These are phyloP conservation scores for Diploscapter pachys DNA, from an alignment of 1,140 invertebrate species.

Conservation along the genomic window DNA sequence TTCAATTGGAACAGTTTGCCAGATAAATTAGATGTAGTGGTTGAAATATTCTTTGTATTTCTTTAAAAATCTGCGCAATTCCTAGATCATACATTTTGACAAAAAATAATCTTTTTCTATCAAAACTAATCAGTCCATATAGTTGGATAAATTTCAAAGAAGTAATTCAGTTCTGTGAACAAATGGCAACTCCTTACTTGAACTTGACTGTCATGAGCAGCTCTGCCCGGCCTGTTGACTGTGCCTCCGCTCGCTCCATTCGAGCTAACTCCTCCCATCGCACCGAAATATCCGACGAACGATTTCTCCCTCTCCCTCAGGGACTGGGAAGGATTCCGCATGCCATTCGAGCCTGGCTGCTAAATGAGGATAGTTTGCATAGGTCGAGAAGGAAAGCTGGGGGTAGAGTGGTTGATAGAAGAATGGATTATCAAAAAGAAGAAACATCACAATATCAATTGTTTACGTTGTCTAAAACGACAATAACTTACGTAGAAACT, in stretches of 20 bases:
- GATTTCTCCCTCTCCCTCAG: constrained; percentile 92
- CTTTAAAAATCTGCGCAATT: no score
- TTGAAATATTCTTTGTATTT: no score
- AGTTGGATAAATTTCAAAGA: constrained; percentile 24
- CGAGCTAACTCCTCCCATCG: constrained; percentile 10
- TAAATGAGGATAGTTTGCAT: constrained; percentile 50
- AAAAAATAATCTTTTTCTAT: no score
- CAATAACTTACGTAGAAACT: constrained; percentile 53
- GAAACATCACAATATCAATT: constrained; percentile 27
- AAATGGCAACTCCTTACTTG: neutral
- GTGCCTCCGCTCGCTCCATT: constrained; percentile 43
- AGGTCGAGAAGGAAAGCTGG: neutral
- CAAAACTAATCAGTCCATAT: neutral
- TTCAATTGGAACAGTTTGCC: no score
- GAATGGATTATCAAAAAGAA: constrained; percentile 13
- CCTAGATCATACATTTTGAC: no score
- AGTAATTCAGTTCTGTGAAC: constrained; percentile 15
- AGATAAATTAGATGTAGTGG: no score
- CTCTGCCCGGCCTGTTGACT: constrained; percentile 60
- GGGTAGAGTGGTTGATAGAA: constrained; percentile 9
- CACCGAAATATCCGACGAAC: constrained; percentile 85
- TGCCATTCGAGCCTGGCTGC: constrained; percentile 64
- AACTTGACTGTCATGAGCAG: constrained; percentile 83
- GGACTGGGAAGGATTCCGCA: constrained; percentile 60
- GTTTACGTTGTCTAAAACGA: constrained; percentile 2